Evolutionary conservation across 1,140 invertebrate species (phyloP).

Genomic region (Glomeris maerens): DNA sequence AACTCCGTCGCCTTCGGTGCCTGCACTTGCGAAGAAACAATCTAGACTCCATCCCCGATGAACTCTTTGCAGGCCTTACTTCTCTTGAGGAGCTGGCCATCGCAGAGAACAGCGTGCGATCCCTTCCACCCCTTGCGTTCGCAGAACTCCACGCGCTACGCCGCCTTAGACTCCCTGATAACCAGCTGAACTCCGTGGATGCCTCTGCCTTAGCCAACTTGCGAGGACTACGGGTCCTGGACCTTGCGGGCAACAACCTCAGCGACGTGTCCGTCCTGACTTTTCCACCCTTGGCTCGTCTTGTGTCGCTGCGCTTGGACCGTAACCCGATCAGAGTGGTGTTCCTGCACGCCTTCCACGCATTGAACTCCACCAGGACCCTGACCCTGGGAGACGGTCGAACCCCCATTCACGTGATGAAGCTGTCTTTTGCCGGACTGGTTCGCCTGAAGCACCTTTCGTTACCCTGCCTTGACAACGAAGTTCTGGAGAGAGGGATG

Average conservation of each 20-base stretch:
- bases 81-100: conserved; percentile 2
- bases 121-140: conserved; percentile 29
- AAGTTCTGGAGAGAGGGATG: conserved; percentile 41
- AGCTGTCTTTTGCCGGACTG: conserved; percentile 47
- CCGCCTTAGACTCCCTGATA: conserved; percentile 43
- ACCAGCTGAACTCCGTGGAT: conserved; percentile 45
- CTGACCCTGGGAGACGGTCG: conserved; percentile 39
- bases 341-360: conserved; percentile 52
- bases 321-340: conserved; percentile 49
- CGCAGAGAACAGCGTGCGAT: conserved; percentile 27
- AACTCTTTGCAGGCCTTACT: background rate
- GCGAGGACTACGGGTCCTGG: conserved; percentile 44
- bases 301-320: conserved; percentile 43
- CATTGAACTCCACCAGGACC: conserved; percentile 48
- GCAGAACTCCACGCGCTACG: conserved; percentile 38
- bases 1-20: background rate
- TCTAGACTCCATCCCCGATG: background rate
- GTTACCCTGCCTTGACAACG: conserved; percentile 41
- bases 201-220: conserved; percentile 49
- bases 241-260: conserved; percentile 48
- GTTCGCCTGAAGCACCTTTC: conserved; percentile 36
- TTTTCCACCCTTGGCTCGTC: conserved; percentile 49
- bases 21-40: background rate
- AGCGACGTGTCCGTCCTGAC: conserved; percentile 50
- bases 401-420: conserved; percentile 38